Evolutionary conservation across 2,888 invertebrate species (phyloP), one percentile per base, ranked within the genome.

Genomic region (Himalopsyche japonica): DNA sequence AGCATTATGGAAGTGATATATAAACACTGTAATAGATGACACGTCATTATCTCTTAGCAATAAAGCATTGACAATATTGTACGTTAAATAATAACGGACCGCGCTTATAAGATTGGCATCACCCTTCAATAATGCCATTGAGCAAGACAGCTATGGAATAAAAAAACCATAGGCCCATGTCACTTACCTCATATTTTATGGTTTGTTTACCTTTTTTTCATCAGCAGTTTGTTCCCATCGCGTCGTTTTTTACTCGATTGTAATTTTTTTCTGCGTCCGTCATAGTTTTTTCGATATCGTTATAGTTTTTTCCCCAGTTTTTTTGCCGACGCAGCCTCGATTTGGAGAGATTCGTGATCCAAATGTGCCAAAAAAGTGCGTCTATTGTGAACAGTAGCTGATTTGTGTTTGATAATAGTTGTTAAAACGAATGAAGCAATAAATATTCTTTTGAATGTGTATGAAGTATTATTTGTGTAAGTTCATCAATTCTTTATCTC

Each of bases 121-220:
- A 70, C 70, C 70, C 27, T 27, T 5, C 27, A 70, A 30, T 20
- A 70, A 70, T 70, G 1, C 70, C 70, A 70, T 27, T 15, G 70
- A 70, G 70, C 70, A 70, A 70, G 70, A 70, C 70, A 70, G 30
- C 70, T 70, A 70, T 70, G 70, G 70, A 70, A 70, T 70, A 70
- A 70, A 70, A n/a, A 70, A 70, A 70, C 70, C 70, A 70, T 70
- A 70, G 70, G 37, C 64, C 82, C 82, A n/a, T 85, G 85, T 85
- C 85, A 85, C 85, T 85, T 85, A 85, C 43, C 85, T 78, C 77
- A 80, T 85, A 76, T 85, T 70, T 85, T 85, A 82, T 85, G 82
- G 80, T 85, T 85, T 82, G 82, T 85, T 85, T 85, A 85, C 82
- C 57, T 82, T 82, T 85, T 85, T 85, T 85, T 70, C 70, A 70